These are phyloP conservation scores for Labrus mixtus DNA, from an alignment of 2,113 vertebrate species.

Conservation along the genomic window DNA sequence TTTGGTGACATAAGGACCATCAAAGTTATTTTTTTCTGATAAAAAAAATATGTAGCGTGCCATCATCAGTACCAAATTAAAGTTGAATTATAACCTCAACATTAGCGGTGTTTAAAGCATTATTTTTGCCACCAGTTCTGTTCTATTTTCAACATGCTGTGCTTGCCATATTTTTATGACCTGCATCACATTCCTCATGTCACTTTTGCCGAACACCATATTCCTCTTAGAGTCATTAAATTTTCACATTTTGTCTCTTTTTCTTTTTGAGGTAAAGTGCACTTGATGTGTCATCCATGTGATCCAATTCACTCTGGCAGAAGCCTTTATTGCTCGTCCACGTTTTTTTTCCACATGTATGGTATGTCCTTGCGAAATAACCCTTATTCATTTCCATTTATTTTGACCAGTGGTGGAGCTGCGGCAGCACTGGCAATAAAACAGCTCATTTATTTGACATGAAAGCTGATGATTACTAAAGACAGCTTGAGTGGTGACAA, in stretches of 20 bases:
- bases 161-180: slow-evolving; percentile 32
- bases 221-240: slow-evolving; percentile 76
- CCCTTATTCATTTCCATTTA: slow-evolving; percentile 67
- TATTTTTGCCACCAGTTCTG: not conserved
- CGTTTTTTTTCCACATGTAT: slow-evolving; percentile 48
- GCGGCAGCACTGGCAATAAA: slow-evolving; percentile 48
- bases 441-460: slow-evolving; percentile 74
- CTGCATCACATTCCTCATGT: slow-evolving; percentile 46
- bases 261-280: slow-evolving; percentile 64
- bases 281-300: slow-evolving; percentile 66
- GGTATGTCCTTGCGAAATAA: slow-evolving; percentile 60
- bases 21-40: too few species aligned
- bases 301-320: slow-evolving; percentile 70
- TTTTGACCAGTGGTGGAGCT: slow-evolving; percentile 52
- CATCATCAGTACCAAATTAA: not conserved
- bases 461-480: slow-evolving; percentile 75
- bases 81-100: not conserved
- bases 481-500: slow-evolving; percentile 72
- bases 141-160: slow-evolving; percentile 49
- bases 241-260: slow-evolving; percentile 69
- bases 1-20: too few species aligned
- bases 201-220: slow-evolving; percentile 66
- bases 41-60: too few species aligned
- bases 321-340: slow-evolving; percentile 60
- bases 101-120: not conserved